These are phyloP conservation scores for Muricea muricata DNA, from an alignment of 92 coral and sea anemone genomes.

Conservation along the genomic window DNA sequence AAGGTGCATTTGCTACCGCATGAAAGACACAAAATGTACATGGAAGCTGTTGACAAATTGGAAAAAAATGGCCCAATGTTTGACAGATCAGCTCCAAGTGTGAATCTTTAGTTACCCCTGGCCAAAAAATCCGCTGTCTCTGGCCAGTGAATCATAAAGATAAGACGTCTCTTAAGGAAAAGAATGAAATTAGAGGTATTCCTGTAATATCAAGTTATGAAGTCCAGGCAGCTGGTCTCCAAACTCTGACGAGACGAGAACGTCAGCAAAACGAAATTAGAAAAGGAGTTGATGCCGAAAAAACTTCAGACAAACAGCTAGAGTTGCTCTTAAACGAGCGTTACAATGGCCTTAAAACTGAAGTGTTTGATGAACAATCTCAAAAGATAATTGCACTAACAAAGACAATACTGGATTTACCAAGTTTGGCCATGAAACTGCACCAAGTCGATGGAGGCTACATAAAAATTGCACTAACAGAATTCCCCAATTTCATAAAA, in stretches of 20 bases:
- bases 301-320: background rate
- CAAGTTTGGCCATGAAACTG: background rate
- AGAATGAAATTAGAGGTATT: constrained; percentile 1
- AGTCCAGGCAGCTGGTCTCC: constrained; percentile 16
- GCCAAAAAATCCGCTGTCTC: background rate
- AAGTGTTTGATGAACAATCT: background rate
- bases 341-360: background rate
- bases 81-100: background rate
- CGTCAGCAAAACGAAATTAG: background rate
- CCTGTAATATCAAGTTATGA: background rate
- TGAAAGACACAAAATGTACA: background rate
- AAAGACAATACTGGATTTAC: background rate
- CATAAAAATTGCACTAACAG: background rate
- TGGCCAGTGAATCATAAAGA: background rate
- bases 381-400: background rate
- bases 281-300: background rate
- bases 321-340: background rate
- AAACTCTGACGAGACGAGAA: background rate
- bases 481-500: background rate
- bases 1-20: constrained; percentile 9
- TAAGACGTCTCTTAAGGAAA: background rate
- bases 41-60: background rate
- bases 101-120: background rate
- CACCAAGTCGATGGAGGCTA: background rate
- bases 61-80: background rate